Conservation (phyloP, 2,888 invertebrate genomes). For the Altica lythri region DNA sequence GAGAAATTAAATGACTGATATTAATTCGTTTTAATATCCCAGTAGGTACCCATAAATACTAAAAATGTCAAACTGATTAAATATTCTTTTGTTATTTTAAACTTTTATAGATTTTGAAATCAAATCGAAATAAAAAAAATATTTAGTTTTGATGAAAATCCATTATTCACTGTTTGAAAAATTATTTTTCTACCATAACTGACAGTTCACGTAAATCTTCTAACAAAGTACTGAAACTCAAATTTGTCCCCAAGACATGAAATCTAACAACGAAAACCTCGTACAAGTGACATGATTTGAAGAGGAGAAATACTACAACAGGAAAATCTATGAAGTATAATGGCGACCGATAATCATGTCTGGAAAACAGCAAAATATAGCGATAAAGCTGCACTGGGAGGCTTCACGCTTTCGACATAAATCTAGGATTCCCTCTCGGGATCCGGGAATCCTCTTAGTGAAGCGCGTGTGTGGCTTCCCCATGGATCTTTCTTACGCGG, state of each 20-base stretch:
- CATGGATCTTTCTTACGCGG: constrained; percentile 50
- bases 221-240: too few species aligned
- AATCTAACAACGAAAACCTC: not conserved
- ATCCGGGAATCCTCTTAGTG: constrained; percentile 54
- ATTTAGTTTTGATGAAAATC: too few species aligned
- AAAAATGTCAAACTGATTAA: too few species aligned
- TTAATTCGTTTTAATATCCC: too few species aligned
- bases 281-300: constrained; percentile 15
- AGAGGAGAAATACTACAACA: constrained; percentile 13
- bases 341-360: constrained; percentile 45
- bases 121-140: too few species aligned
- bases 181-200: too few species aligned
- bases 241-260: constrained; percentile 8
- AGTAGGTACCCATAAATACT: too few species aligned
- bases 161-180: too few species aligned
- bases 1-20: too few species aligned
- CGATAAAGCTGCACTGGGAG: constrained; percentile 53
- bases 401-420: constrained; percentile 55
- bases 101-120: too few species aligned
- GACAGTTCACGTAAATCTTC: too few species aligned
- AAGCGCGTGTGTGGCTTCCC: constrained; percentile 50
- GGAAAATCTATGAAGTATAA: constrained; percentile 39
- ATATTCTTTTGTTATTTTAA: too few species aligned
- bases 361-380: constrained; percentile 52
- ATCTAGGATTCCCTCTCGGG: constrained; percentile 52